Evolutionary conservation across 2,113 vertebrate species (phyloP), one percentile per base, ranked within the genome.

Genomic region (Forbesichthys papilliferus): DNA sequence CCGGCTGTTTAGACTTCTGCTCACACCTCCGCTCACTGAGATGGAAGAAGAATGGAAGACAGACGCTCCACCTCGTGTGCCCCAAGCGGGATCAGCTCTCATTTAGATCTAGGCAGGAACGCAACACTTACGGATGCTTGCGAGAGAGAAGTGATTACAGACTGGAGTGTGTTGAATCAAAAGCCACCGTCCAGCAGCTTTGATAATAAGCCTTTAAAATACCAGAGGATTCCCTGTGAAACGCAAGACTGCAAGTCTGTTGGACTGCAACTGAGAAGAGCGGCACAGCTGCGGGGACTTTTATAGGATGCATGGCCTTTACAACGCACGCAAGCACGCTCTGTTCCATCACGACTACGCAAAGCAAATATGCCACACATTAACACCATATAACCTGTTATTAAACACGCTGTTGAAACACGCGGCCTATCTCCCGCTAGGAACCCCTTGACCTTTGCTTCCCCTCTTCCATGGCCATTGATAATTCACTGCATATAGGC

Each of bases 151-250:
- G 71, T 48, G 76, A 86, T 87, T 84, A 85, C 80, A 81, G 78
- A 74, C 34, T 36, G 48, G 69, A 86, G 52, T 14, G 63, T n/a
- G 48, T 72, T 78, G 59, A 85, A 88, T 85, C 70, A 75, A 82
- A 91, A 83, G 73, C 78, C 79, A 82, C 64, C 74, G 49, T 86
- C 74, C 67, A 81, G 47, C 78, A 77, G 73, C 83, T 88, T 89
- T 80, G 74, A 87, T 75, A 87, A 80, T 77, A 86, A 90, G 77
- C 82, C 77, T 77, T 61, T 74, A 72, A 18, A 80, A 87, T 87
- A 69, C 76, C 77, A 64, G 55, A 74, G 78, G 77, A 87, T 85
- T 84, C 72, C 71, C 64, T 4, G 67, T 80, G 73, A 83, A 88
- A 84, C 59, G 61, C 83, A 72, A 85, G 48, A 65, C 77, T 59